Conservation (phyloP, 1,140 invertebrate genomes). For the Drosophila nigromelanica region DNA sequence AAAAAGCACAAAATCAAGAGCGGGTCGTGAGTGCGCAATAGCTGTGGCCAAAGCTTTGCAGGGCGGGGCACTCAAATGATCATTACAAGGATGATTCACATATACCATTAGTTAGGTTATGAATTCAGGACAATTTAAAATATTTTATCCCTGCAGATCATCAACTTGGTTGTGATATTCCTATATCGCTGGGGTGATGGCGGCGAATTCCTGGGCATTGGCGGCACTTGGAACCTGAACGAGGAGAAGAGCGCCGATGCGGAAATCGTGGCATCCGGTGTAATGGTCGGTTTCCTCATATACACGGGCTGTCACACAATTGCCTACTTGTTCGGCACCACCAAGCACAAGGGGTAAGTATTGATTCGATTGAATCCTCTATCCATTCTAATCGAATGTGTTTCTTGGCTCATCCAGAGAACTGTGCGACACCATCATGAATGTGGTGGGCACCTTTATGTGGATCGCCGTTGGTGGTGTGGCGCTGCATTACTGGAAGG, state of each 20-base stretch:
- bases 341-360: constrained; percentile 89
- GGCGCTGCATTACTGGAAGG: constrained; percentile 93
- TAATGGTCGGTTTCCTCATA: constrained; percentile 93
- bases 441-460: constrained; percentile 92
- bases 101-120: not conserved
- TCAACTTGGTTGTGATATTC: constrained; percentile 92
- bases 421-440: constrained; percentile 92
- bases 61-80: constrained; percentile 29
- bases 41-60: not conserved
- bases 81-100: constrained; percentile 24
- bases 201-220: constrained; percentile 92
- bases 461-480: constrained; percentile 93
- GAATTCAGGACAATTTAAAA: not conserved
- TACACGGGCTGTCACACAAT: constrained; percentile 90
- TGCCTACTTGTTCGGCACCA: constrained; percentile 89
- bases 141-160: constrained; percentile 84
- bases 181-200: constrained; percentile 92
- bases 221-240: constrained; percentile 94
- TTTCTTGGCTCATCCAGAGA: constrained; percentile 84
- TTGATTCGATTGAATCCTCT: not conserved
- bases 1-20: constrained; percentile 24
- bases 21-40: constrained; percentile 34
- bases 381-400: not conserved
- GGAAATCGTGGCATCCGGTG: constrained; percentile 93
- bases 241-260: constrained; percentile 93